These are phyloP conservation scores for Eleginops maclovinus DNA, from an alignment of 2,113 vertebrate species.

Conservation along the genomic window DNA sequence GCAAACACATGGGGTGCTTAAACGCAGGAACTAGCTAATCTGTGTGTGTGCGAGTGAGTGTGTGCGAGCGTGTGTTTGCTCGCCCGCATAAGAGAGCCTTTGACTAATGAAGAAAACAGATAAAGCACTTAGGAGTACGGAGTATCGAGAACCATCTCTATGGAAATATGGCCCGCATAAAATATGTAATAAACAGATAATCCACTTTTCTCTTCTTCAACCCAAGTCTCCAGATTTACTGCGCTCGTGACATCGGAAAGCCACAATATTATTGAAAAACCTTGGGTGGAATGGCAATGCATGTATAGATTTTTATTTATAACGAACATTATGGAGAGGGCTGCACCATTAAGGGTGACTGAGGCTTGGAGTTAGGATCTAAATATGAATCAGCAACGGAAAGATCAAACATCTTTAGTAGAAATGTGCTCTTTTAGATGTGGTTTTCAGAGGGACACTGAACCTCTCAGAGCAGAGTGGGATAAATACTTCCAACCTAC, in stretches of 20 bases:
- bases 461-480: neutral
- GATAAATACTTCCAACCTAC: neutral
- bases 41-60: constrained; percentile 57
- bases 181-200: constrained; percentile 82
- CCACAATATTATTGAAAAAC: constrained; percentile 41
- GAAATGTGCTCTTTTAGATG: neutral
- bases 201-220: constrained; percentile 64
- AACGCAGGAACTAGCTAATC: constrained; percentile 81
- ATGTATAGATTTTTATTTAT: constrained; percentile 49
- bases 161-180: constrained; percentile 74
- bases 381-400: neutral
- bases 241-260: constrained; percentile 42
- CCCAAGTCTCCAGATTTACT: constrained; percentile 60
- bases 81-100: constrained; percentile 44
- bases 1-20: constrained; percentile 85
- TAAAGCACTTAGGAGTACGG: constrained; percentile 52
- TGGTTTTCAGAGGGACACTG: neutral
- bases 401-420: neutral
- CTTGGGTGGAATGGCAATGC: constrained; percentile 48
- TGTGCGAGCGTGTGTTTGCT: constrained; percentile 19
- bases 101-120: constrained; percentile 84
- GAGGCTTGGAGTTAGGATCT: neutral
- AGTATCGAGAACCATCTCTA: constrained; percentile 68
- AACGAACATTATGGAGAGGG: constrained; percentile 20
- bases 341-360: neutral